Evolutionary conservation across 1,140 invertebrate genomes (phyloP).

Genomic region (Drosophila nebulosa): DNA sequence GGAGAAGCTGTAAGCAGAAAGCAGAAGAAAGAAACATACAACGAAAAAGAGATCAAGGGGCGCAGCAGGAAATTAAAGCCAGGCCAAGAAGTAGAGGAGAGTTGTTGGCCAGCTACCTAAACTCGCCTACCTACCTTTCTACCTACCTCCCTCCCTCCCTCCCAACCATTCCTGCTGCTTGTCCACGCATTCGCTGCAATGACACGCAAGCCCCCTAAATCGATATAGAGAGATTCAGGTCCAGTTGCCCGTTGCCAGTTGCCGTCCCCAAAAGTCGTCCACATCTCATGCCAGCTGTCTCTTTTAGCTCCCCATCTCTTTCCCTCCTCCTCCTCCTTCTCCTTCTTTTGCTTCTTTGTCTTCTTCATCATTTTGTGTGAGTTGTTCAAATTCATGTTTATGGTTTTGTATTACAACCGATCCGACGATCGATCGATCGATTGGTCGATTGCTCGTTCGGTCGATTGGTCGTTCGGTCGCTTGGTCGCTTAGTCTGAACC

Average conservation of each 20-base stretch:
- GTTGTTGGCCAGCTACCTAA: not conserved
- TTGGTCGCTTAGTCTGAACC: not conserved
- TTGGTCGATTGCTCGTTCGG: not conserved
- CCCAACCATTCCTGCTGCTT: too few relatives aligned
- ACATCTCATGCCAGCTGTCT: conserved; percentile 7
- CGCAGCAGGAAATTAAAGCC: conserved; percentile 71
- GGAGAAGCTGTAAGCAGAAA: conserved; percentile 49
- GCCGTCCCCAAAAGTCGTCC: not conserved
- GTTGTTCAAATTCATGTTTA: conserved; percentile 43
- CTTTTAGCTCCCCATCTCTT: conserved; percentile 10
- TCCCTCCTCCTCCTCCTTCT: conserved; percentile 21
- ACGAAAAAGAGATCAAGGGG: conserved; percentile 27
- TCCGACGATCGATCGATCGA: conserved; percentile 16
- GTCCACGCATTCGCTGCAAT: conserved; percentile 24
- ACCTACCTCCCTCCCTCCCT: too few relatives aligned
- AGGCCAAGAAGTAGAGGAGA: conserved; percentile 19
- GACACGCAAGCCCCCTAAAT: conserved; percentile 32
- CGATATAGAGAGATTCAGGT: conserved; percentile 1
- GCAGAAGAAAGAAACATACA: conserved; percentile 42
- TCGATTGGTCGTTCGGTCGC: not conserved
- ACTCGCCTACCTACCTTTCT: too few relatives aligned
- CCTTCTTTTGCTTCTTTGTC: conserved; percentile 34
- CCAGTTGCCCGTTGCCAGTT: not conserved
- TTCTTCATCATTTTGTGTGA: conserved; percentile 45
- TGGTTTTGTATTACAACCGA: conserved; percentile 58